Base-by-base conservation (phyloP, 2,113 vertebrate genomes). In the Gulo gulo region DNA sequence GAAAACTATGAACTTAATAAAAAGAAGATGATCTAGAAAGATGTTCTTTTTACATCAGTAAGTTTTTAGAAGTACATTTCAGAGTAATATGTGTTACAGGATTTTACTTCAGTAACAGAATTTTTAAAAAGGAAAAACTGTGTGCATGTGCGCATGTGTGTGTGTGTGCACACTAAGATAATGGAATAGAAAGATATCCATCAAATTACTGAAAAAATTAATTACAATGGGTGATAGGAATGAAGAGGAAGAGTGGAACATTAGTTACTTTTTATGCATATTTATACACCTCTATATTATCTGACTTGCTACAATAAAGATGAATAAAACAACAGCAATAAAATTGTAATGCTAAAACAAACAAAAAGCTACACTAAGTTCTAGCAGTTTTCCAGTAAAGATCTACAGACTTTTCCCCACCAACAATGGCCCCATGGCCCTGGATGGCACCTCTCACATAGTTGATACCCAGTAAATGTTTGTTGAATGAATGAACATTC, bases 391-490 rank as follows among this genome's bases (percentile, higher is more conserved):
- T 57, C 15, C 42, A 63, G 16, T 29, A 65, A 93, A 69, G 71
- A 73, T 88, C 34, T 92, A 34, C 3, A 90, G 39, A 85, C 16
- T 42, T 71, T 18, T 73, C 83, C 20, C 24, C 16, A n/a, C 82
- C 92, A 94, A 57, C 7, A 4, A 74, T 1, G 8, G 50, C 6
- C 34, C 39, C 42, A 26, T 6, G 10, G 7, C 13, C 39, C 63
- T 85, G 1, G 12, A 61, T 13, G 47, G n/a, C 16, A 74, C 67
- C 50, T 89, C 59, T 81, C 85, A 82, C 59, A 78, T 4, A 78
- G 55, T 0, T 71, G 71, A 92, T 76, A 93, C 61, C 69, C 59
- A 63, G 83, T 47, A 96, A 93, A 94, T 96, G 69, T 82, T 82
- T 93, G 55, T 67, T 87, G 67, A 92, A 83, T 95, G 78, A 84